Conservation (phyloP, 1,140 invertebrate genomes). For the Scaptomyza pallida region DNA sequence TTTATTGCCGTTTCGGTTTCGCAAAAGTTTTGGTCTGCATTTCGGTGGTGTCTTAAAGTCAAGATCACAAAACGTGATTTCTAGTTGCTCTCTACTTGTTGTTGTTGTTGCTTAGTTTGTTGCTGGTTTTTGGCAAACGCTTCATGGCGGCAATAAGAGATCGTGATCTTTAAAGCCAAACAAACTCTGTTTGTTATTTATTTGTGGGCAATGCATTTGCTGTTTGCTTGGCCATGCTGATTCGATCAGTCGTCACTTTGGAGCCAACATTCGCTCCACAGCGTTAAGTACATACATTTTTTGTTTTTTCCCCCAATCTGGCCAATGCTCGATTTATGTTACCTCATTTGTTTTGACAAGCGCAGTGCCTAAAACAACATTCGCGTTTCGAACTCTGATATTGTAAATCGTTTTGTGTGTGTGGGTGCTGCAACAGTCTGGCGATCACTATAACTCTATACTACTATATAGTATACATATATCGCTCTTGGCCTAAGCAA, state of each 20-base stretch:
- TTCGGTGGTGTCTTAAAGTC: conserved; percentile 70
- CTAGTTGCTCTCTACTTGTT: conserved; percentile 53
- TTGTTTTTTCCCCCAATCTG: too few species aligned
- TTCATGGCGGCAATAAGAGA: conserved; percentile 58
- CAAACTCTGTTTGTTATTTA: conserved; percentile 45
- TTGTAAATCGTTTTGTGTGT: conserved; percentile 7
- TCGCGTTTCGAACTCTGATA: conserved; percentile 14
- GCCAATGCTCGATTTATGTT: conserved; percentile 66
- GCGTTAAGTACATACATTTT: conserved; percentile 5
- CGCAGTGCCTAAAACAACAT: conserved; percentile 21
- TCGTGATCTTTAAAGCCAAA: conserved; percentile 79
- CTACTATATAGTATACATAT: neutral
- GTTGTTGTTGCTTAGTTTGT: conserved; percentile 40
- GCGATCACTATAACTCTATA: conserved; percentile 1
- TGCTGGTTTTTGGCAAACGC: conserved; percentile 70
- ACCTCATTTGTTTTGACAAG: conserved; percentile 72
- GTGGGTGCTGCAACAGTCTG: conserved; percentile 31
- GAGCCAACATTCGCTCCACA: conserved; percentile 4
- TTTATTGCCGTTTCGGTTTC: conserved; percentile 50
- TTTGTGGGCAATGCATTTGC: conserved; percentile 33
- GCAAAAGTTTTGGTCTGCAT: conserved; percentile 26
- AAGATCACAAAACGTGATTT: conserved; percentile 82
- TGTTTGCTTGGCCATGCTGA: conserved; percentile 50
- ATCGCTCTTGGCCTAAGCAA: neutral
- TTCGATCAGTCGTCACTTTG: conserved; percentile 77